A percentile compares a stretch with the other conserved stretches of the same genome.
Conservation (phyloP, 1,140 invertebrate species). For the Whitmania pigra region DNA sequence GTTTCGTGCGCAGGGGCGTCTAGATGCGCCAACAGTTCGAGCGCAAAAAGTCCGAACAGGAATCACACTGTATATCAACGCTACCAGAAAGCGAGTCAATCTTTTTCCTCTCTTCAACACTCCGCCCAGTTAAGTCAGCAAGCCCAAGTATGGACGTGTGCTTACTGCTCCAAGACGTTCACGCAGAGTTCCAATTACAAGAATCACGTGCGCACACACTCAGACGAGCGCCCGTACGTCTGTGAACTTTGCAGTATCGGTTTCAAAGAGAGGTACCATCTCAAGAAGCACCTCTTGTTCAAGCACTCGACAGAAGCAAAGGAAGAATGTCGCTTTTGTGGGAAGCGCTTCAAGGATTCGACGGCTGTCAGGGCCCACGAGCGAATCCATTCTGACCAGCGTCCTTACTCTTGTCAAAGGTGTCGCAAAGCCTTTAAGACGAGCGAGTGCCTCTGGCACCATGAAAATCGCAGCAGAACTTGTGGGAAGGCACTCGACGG, state of each 20-base stretch:
- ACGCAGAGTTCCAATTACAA: conserved; percentile 81
- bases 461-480: conserved; percentile 25
- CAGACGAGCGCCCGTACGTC: conserved; percentile 83
- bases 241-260: conserved; percentile 80
- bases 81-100: no score
- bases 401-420: conserved; percentile 22
- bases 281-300: conserved; percentile 25
- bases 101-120: no score
- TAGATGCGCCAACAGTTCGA: no score
- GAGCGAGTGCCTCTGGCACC: conserved; percentile 26
- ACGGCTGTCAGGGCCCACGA: conserved; percentile 25
- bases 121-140: background rate
- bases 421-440: conserved; percentile 25
- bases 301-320: conserved; percentile 20
- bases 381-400: conserved; percentile 24
- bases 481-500: conserved; percentile 21
- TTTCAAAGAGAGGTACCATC: conserved; percentile 26
- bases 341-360: conserved; percentile 26
- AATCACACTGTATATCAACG: no score
- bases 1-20: no score
- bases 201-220: conserved; percentile 83
- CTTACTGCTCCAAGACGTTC: conserved; percentile 47
- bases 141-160: conserved; percentile 21
- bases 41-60: no score
- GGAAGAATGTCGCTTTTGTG: conserved; percentile 23